Percentiles rank a stretch among this genome's conserved stretches.
These are phyloP conservation scores for Drosophila tanythrix DNA, from an alignment of 2,888 invertebrate species.

Conservation along the genomic window DNA sequence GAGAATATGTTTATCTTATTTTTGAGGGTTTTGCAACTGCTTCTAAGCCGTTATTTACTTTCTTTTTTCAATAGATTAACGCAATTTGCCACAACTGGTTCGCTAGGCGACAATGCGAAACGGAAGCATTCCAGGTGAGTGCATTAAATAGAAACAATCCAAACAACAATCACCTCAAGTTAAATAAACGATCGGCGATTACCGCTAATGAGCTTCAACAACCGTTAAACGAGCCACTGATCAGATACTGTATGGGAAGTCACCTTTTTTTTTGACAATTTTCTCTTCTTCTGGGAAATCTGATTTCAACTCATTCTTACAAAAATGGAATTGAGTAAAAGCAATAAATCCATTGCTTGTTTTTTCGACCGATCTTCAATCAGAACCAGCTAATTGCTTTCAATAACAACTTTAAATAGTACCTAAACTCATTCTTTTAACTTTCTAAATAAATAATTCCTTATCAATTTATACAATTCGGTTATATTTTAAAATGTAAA, in stretches of 20 bases:
- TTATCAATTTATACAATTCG: background rate
- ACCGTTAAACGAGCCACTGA: background rate
- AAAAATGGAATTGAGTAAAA: background rate
- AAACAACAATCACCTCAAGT: background rate
- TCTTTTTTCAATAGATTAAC: conserved; percentile 46
- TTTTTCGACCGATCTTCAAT: background rate
- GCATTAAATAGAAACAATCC: background rate
- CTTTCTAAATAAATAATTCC: background rate
- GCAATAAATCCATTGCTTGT: too few species aligned
- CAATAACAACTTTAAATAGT: background rate
- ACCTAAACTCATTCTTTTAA: background rate
- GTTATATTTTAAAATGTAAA: conserved; percentile 1
- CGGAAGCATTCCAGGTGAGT: conserved; percentile 67
- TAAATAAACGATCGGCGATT: background rate
- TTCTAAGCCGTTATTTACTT: background rate
- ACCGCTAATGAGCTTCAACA: background rate
- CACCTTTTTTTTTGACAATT: background rate
- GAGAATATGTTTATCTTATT: background rate
- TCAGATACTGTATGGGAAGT: background rate
- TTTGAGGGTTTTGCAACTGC: conserved; percentile 1
- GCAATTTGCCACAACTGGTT: conserved; percentile 59
- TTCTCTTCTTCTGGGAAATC: background rate
- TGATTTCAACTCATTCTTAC: background rate
- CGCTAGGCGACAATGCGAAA: conserved; percentile 64
- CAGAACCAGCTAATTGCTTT: background rate